Conservation (phyloP, 2,888 invertebrate species). For the Pristionchus fissidentatus region DNA sequence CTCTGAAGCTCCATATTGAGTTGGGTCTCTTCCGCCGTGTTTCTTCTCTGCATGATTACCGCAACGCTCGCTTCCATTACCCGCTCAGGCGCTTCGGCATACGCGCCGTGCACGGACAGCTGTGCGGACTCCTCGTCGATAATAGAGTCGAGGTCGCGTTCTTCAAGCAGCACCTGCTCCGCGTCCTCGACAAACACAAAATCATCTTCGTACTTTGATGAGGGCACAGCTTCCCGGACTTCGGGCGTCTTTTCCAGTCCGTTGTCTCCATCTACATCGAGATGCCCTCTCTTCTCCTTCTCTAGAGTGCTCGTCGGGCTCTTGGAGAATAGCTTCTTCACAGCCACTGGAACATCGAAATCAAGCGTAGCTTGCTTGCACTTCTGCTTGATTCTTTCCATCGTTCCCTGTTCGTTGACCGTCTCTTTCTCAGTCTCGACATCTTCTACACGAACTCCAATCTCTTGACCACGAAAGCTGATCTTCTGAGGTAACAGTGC, state of each 20-base stretch:
- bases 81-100: background rate
- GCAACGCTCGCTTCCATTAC: conserved; percentile 29
- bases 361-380: conserved; percentile 57
- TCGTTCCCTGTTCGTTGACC: conserved; percentile 32
- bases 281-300: conserved; percentile 6
- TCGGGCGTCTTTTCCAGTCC: conserved; percentile 20
- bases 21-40: background rate
- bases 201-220: background rate
- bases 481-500: conserved; percentile 62
- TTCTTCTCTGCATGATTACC: background rate
- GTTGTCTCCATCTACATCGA: conserved; percentile 9
- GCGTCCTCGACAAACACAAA: conserved; percentile 1
- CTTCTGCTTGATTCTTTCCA: conserved; percentile 54
- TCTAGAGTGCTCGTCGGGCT: background rate
- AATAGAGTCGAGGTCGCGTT: background rate
- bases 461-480: conserved; percentile 65
- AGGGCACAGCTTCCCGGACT: background rate
- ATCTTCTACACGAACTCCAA: conserved; percentile 54
- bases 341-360: conserved; percentile 57
- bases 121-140: background rate
- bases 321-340: conserved; percentile 38
- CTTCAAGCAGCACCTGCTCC: background rate
- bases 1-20: conserved; percentile 41
- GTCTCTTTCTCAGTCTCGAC: conserved; percentile 48
- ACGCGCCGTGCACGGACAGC: background rate